A percentile compares a stretch with the other conserved stretches of the same genome.
phyloP scores from a whole-genome alignment of 1,140 invertebrate species.

The Drosophila watanabei region DNA sequence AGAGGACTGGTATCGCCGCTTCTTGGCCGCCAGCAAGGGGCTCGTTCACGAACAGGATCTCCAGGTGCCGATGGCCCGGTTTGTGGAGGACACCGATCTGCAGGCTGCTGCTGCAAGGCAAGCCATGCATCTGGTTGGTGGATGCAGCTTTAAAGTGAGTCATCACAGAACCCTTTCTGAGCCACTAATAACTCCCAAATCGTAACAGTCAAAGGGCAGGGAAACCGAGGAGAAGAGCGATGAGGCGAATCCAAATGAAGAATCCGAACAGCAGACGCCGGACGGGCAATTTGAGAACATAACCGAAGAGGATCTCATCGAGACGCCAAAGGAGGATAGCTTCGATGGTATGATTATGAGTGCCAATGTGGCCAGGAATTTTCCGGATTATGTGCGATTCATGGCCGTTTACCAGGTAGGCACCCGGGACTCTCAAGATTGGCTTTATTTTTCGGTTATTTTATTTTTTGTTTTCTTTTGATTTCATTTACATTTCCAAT shows the following conservation, averaged over 20 bases:
- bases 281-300: slow-evolving; percentile 54
- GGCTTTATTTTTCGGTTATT: slow-evolving; percentile 8
- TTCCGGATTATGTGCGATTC: slow-evolving; percentile 72
- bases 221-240: slow-evolving; percentile 27
- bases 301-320: slow-evolving; percentile 42
- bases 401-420: slow-evolving; percentile 83
- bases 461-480: slow-evolving; percentile 42
- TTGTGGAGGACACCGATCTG: slow-evolving; percentile 74
- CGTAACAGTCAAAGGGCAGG: slow-evolving; percentile 3
- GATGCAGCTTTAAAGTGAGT: slow-evolving; percentile 15
- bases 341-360: slow-evolving; percentile 79
- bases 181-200: neutral
- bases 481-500: slow-evolving; percentile 40
- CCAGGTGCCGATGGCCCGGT: slow-evolving; percentile 64
- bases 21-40: slow-evolving; percentile 74
- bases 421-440: neutral
- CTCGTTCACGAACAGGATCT: slow-evolving; percentile 74
- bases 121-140: slow-evolving; percentile 46
- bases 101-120: slow-evolving; percentile 70
- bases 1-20: slow-evolving; percentile 91
- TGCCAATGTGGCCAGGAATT: slow-evolving; percentile 73
- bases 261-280: slow-evolving; percentile 38
- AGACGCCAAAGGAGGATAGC: slow-evolving; percentile 37
- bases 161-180: too few species aligned
- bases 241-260: slow-evolving; percentile 20